Base-by-base conservation (phyloP, 2,797 vertebrate genomes). In the Sebastes ruberrimus region DNA sequence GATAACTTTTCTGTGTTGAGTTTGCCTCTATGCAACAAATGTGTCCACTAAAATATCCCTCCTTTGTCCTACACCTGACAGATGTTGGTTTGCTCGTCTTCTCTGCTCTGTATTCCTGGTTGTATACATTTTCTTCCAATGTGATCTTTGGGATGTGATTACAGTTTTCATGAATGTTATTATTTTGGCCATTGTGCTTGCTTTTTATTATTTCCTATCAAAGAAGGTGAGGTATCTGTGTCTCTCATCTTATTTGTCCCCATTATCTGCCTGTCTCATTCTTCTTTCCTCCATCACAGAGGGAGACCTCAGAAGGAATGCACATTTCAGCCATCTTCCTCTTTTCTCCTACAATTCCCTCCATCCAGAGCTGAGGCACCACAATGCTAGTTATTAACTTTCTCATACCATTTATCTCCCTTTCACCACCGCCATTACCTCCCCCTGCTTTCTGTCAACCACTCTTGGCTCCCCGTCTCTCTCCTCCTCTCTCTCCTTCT, bases 301-400 rank as follows among this genome's bases (percentile, higher is more conserved):
- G 49, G 46, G 60, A n/a, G 30, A 28, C 66, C 71, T 55, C 70
- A 76, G 60, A 78, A 46, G 16, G 20, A 85, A 71, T 53, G 32
- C 61, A 57, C 71, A 86, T 79, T 79, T 81, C 65, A 82, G 78
- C 78, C 57, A 71, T 82, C 80, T 71, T 84, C 53, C 63, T 59
- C 74, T 46, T 42, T 16, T 61, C 53, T 32, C 73, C 69, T 35
- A 23, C 71, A 42, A 64, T 80, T 77, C 74, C 63, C 71, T 80
- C 69, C 61, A 72, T 38, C 86, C 72, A 23, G 23, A 72, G 74
- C 80, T 77, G 82, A 84, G 71, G 33, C 86, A 85, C 81, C 75
- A 83, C 85, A 88, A 86, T 84, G 76, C 87, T 80, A 81, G 86
- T 81, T 85, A 92, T 92, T 92, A 92, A 86, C 83, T 88, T 90